Base-by-base conservation (phyloP, 2,113 vertebrate genomes). In the Cromileptes altivelis region DNA sequence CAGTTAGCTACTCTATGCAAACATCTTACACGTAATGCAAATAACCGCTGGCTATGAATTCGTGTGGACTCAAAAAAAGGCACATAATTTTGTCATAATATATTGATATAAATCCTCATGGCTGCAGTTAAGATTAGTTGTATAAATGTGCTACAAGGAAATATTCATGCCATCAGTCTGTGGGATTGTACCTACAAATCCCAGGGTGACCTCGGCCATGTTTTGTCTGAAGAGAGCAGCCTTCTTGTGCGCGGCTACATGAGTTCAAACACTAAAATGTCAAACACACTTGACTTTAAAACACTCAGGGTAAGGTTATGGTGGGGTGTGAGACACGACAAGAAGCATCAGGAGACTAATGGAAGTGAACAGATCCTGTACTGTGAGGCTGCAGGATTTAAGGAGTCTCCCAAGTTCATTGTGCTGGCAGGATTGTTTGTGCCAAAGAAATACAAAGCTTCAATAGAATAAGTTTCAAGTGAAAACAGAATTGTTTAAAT, bases 251-350 rank as follows among this genome's bases (percentile, higher is more conserved):
- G 8, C 33, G 47, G 50, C 23, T 78, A 93, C 91, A 86, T 10
- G 49, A 69, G 63, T 82, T 88, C 40, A 78, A 76, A 85, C 77
- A 50, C 42, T 30, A 42, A 76, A 80, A 89, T 85, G 89, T 91
- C 88, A 93, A 89, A 92, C 88, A 90, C 19, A 71, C 60, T 89
- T 84, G 68, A 78, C 74, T 88, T 85, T 82, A 70, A 85, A 88
- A 75, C 40, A 63, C 68, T 37, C 3, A 3, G 1, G 23, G 12
- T 40, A 75, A 12, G 78, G 67, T 70, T 69, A 23, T 11, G 27
- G 10, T 17, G 53, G 25, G 17, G 69, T 18, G 33, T 12, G 33
- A 75, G 74, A 75, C 21, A 19, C 53, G 53, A 68, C 63, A 70
- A 49, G 67, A 83, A 85, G 63, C 69, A 71, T 74, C 55, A 58